Evolutionary conservation across 2,888 invertebrate species (phyloP).

Genomic region (Trissonchulus sp.): DNA sequence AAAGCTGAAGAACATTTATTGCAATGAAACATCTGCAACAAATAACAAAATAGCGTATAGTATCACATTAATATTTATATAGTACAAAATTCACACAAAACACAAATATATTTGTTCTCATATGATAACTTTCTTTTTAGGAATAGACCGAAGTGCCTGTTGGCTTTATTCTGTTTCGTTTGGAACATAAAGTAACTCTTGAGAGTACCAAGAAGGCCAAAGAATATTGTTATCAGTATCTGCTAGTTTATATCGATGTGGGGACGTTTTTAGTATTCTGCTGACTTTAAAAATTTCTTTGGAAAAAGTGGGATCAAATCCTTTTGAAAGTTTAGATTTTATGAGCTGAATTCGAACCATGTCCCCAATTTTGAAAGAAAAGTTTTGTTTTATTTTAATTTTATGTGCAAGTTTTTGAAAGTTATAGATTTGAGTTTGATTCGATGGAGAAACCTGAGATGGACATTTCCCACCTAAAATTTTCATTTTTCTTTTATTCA

Average conservation of each 20-base stretch:
- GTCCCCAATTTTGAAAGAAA: constrained; percentile 2
- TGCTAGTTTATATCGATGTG: background rate
- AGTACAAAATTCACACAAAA: background rate
- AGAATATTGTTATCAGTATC: background rate
- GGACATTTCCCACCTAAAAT: background rate
- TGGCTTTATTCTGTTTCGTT: background rate
- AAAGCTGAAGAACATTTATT: too few relatives aligned
- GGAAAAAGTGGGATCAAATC: background rate
- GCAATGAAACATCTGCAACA: too few relatives aligned
- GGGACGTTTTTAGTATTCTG: background rate
- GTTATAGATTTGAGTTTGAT: constrained; percentile 3
- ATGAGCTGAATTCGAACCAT: background rate
- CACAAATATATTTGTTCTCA: background rate
- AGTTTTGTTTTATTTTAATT: background rate
- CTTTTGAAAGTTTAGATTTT: background rate
- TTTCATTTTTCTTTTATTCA: background rate
- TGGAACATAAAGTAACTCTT: background rate
- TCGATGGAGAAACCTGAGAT: background rate
- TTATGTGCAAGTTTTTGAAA: background rate
- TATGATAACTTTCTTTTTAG: too few relatives aligned
- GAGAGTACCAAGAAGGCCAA: background rate
- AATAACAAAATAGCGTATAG: too few relatives aligned
- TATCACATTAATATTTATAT: background rate
- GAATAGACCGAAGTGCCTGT: background rate
- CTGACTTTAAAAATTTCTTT: background rate